Conservation (phyloP, 2,113 vertebrate species). For the Lasiurus borealis region DNA sequence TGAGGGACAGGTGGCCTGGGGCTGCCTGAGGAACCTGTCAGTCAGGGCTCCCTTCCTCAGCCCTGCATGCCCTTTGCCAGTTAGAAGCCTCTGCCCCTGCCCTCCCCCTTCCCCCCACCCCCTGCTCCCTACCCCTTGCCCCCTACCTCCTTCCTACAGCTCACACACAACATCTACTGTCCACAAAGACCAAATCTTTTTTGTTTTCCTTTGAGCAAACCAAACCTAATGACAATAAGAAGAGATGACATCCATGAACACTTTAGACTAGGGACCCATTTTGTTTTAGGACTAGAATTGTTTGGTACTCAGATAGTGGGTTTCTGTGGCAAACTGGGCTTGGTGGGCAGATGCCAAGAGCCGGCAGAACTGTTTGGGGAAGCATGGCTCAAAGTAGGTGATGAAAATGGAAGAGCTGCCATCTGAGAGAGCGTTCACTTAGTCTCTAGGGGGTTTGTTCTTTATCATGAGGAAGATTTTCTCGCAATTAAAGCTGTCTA, state of each 20-base stretch:
- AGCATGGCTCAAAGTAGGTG: neutral
- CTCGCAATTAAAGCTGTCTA: constrained; percentile 10
- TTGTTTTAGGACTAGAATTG: neutral
- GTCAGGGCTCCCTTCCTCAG: neutral
- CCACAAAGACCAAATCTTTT: neutral
- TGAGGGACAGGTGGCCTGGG: too few relatives aligned
- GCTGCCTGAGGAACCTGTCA: neutral
- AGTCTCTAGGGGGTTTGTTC: neutral
- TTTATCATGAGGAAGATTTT: neutral
- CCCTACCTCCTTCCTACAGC: too few relatives aligned
- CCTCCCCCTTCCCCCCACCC: too few relatives aligned
- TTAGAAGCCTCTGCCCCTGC: too few relatives aligned
- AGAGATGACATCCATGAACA: neutral
- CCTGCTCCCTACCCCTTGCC: too few relatives aligned
- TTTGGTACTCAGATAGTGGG: neutral
- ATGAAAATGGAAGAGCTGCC: neutral
- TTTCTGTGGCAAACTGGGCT: neutral
- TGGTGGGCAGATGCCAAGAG: neutral
- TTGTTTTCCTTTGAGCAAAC: neutral
- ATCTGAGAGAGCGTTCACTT: neutral
- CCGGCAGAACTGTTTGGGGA: neutral
- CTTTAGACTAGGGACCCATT: neutral
- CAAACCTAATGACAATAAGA: neutral
- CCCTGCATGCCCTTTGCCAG: neutral
- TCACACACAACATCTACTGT: neutral